These are phyloP conservation scores for Lepidurus couesii DNA, from an alignment of 1,140 invertebrate genomes.

Conservation along the genomic window DNA sequence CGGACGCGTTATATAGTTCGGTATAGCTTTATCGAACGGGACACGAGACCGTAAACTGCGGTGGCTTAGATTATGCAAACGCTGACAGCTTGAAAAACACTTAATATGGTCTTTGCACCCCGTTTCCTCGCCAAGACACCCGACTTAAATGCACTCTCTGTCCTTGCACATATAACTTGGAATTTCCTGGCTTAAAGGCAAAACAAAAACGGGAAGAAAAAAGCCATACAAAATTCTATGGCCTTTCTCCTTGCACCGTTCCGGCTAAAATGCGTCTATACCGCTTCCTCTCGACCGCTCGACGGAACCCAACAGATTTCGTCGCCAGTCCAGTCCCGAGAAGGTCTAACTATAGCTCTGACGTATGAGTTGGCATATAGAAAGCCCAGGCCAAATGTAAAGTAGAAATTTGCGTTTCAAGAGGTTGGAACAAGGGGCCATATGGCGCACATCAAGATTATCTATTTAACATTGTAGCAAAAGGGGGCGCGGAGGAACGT, in stretches of 20 bases:
- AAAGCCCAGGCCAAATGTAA: neutral
- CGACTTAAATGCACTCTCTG: neutral
- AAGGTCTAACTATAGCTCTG: conserved; percentile 15
- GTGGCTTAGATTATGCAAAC: conserved; percentile 13
- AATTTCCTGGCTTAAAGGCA: neutral
- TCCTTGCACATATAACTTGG: neutral
- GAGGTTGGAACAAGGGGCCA: neutral
- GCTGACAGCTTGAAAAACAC: conserved; percentile 14
- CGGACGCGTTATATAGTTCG: neutral
- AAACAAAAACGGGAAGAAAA: neutral
- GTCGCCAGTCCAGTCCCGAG: neutral
- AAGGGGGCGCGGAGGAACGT: neutral
- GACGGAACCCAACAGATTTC: neutral
- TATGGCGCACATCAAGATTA: conserved; percentile 15
- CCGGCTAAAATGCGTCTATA: conserved; percentile 9
- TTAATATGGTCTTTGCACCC: neutral
- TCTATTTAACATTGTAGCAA: conserved; percentile 5
- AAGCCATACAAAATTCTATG: neutral
- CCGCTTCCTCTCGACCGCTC: neutral
- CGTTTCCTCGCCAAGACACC: neutral
- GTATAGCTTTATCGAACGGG: conserved; percentile 14
- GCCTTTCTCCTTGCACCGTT: neutral
- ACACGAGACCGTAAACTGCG: conserved; percentile 15
- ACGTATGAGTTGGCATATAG: neutral
- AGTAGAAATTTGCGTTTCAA: neutral